Conservation (phyloP, 2,797 vertebrate genomes). For the Vultur gryphus region DNA sequence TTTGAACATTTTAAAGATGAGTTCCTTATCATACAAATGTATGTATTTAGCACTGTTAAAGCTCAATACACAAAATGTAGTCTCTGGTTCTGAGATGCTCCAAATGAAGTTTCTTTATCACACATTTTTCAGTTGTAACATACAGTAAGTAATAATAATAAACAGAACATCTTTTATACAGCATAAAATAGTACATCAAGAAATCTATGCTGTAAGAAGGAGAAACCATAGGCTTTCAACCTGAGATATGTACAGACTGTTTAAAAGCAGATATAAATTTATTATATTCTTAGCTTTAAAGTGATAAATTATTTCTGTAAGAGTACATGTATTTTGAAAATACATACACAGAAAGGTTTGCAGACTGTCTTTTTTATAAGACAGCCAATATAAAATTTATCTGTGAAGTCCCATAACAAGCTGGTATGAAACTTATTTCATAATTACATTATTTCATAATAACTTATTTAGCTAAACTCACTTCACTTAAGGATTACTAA, state of each 20-base stretch:
- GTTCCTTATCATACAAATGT: conserved; percentile 42
- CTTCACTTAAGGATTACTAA: not conserved
- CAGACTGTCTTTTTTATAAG: not conserved
- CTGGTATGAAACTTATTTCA: not conserved
- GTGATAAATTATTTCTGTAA: not conserved
- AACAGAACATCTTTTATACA: not conserved
- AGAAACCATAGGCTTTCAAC: not conserved
- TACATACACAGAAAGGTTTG: not conserved
- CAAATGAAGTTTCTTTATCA: not conserved
- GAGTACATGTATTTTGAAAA: not conserved
- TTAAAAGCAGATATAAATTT: not conserved
- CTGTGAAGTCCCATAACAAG: not conserved
- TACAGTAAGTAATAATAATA: not conserved
- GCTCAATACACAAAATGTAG: not conserved
- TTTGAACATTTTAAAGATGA: conserved; percentile 67
- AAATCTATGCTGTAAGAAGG: not conserved
- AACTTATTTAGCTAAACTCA: not conserved
- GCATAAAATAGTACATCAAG: not conserved
- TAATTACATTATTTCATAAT: not conserved
- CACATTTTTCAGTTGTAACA: not conserved
- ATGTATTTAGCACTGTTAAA: not conserved
- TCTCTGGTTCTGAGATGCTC: not conserved
- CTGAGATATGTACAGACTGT: not conserved
- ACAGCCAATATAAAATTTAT: not conserved
- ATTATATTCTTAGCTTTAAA: not conserved